phyloP scores from a whole-genome alignment of 2,888 invertebrate genomes.

The Chymomyza fuscimana region DNA sequence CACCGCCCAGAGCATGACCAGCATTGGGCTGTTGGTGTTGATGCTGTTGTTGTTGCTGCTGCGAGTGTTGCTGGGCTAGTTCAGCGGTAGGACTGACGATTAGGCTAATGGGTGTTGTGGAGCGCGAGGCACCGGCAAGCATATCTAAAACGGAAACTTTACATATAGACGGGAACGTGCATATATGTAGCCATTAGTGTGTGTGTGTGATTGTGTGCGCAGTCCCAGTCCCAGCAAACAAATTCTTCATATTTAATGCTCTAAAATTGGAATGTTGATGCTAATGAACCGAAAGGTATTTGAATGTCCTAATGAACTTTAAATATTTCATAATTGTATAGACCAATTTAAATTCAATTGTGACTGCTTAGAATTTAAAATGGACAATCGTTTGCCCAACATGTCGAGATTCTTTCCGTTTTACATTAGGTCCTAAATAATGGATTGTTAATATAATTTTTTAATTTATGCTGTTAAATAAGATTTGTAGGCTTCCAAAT shows the following conservation, averaged over 20 bases:
- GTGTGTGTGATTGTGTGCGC: constrained; percentile 1
- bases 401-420: no score
- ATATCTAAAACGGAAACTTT: constrained; percentile 80
- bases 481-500: no score
- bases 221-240: constrained; percentile 1
- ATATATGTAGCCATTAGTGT: constrained; percentile 4
- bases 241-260: background rate
- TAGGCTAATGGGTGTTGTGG: constrained; percentile 89
- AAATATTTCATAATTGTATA: no score
- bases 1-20: constrained; percentile 67
- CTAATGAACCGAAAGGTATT: no score
- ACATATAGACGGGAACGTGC: constrained; percentile 44
- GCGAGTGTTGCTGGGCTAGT: constrained; percentile 82
- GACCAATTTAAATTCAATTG: no score
- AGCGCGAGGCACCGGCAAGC: constrained; percentile 84
- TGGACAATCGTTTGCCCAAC: no score
- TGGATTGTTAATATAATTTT: no score
- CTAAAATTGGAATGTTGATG: no score
- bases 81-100: constrained; percentile 89
- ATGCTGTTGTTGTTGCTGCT: constrained; percentile 61
- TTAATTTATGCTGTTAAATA: no score
- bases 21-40: constrained; percentile 62
- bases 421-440: no score
- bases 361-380: no score
- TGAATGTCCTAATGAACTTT: no score